Conservation (phyloP, 2,113 vertebrate species). For the Phrynosoma platyrhinos region DNA sequence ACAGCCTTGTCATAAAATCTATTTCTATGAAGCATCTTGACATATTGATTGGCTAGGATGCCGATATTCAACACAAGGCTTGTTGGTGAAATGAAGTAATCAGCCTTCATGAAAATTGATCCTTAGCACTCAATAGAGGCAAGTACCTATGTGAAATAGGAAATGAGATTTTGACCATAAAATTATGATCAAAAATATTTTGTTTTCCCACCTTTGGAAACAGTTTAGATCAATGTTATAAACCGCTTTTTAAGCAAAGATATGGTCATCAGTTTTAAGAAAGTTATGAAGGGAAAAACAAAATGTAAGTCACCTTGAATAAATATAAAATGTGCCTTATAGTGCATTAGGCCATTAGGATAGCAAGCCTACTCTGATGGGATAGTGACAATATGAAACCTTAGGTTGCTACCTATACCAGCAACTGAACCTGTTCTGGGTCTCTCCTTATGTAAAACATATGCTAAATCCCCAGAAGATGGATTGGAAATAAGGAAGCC, state of each 20-base stretch:
- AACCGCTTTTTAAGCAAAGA: conserved; percentile 5
- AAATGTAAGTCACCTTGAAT: background rate
- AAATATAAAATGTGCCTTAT: background rate
- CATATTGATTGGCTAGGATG: conserved; percentile 51
- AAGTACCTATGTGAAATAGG: conserved; percentile 45
- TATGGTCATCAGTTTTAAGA: background rate
- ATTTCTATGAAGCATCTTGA: conserved; percentile 45
- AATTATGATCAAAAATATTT: background rate
- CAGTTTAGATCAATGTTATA: background rate
- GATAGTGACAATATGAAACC: background rate
- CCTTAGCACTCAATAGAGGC: conserved; percentile 10
- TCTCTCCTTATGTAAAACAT: background rate
- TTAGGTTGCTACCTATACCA: background rate
- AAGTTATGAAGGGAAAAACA: background rate
- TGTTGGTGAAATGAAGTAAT: conserved; percentile 38
- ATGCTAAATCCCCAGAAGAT: background rate
- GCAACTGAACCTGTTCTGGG: background rate
- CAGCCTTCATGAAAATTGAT: conserved; percentile 49
- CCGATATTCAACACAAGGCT: conserved; percentile 26
- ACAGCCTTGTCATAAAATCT: conserved; percentile 52
- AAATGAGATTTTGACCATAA: conserved; percentile 29
- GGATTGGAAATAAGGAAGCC: background rate
- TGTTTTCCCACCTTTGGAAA: conserved; percentile 1
- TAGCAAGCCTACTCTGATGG: background rate
- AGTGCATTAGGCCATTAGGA: background rate